Base-by-base conservation (phyloP, 1,140 invertebrate species). In the Cheumatopsyche charites region DNA sequence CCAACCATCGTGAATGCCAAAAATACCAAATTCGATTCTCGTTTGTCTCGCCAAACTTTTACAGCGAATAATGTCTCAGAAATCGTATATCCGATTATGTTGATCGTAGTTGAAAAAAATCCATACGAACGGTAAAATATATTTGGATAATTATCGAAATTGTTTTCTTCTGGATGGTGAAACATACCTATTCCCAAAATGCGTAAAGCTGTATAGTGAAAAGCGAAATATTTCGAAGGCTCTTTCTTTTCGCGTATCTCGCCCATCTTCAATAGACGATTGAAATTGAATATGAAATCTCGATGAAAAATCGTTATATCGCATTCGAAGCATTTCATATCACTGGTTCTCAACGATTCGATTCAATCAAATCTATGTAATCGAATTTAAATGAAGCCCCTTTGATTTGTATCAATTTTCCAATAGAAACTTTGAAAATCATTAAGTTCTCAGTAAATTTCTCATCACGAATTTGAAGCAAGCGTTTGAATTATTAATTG, bases 141-240 rank as follows among this genome's bases (percentile, higher is more conserved):
- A 3, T 61, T 58, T 25, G 74, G 74, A 29, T 75, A 75, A 47
- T 75, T 75, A 41, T 73, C 45, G 55, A 75, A 73, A 26, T 73
- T 75, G 41, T 73, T 73, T 23, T 75, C 71, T n/a, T 75, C 67
- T 3, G 74, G 45, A 43, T 70, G 52, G 45, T 75, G 74, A 45
- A 75, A 75, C 21, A 55, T 72, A 42, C 74, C 74, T 49, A 75
- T 73, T 15, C 74, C 74, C 13, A 75, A 25, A 23, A 75, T 52
- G 1, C 63, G 52, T 6, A 75, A 61, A 21, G 61, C 36, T 52
- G 41, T 67, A 47, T 67, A 75, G 43, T 75, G 74, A 26, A 75
- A 72, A 7, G 63, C 67, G 49, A 75, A 75, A 29, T 75, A 73
- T 25, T 23, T 58, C 13, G 55, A 3, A 2, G 55, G 55, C 21